A percentile compares a stretch with the other conserved stretches of the same genome.
Evolutionary conservation across 2,113 vertebrate genomes (phyloP).

Genomic region (Heliornis fulica): DNA sequence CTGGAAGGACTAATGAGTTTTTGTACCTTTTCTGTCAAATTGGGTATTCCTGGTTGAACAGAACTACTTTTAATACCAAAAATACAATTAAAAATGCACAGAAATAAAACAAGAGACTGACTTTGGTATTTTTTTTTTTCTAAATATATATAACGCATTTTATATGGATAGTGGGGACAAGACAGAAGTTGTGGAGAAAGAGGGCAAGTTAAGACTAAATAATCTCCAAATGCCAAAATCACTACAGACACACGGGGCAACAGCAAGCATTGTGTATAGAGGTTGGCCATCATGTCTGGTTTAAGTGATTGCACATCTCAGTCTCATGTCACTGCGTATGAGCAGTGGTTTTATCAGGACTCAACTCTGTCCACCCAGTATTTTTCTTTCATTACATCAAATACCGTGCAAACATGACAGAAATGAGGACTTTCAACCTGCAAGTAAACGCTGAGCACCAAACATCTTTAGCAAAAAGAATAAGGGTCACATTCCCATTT

Average conservation of each 20-base stretch:
- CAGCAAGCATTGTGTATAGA: accelerated
- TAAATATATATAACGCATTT: background rate
- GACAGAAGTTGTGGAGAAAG: background rate
- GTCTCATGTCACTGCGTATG: accelerated
- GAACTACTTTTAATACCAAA: slow-evolving; percentile 1
- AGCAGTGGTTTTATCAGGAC: background rate
- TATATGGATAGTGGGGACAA: background rate
- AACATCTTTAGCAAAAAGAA: background rate
- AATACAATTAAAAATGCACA: background rate
- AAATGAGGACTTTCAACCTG: background rate
- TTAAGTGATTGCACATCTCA: background rate
- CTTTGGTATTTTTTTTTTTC: background rate
- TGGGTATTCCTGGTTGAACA: background rate
- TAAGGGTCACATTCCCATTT: background rate
- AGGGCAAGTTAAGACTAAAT: background rate
- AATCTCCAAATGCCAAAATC: background rate
- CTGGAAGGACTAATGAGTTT: slow-evolving; percentile 41
- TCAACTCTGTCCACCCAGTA: background rate
- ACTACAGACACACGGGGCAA: background rate
- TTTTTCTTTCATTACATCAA: background rate
- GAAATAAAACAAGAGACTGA: background rate
- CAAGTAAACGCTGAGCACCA: too few relatives aligned
- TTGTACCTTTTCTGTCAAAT: background rate
- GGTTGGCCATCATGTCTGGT: background rate
- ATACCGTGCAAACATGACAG: background rate